phyloP scores from a whole-genome alignment of 2,113 vertebrate species.

The Paramormyrops kingsleyae region DNA sequence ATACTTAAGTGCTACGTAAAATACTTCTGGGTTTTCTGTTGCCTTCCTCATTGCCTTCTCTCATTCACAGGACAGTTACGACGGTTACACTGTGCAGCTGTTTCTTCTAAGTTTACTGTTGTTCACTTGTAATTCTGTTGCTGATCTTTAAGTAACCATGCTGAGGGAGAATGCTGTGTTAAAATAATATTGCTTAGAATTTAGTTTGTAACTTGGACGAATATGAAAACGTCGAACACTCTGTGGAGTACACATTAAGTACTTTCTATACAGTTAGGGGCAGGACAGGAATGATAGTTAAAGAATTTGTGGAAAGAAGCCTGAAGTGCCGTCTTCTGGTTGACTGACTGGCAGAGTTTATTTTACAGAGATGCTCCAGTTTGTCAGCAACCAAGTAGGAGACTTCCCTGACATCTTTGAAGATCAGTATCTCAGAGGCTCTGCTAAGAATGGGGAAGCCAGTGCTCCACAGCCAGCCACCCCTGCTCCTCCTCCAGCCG shows the following conservation, averaged over 20 bases:
- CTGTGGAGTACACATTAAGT: background rate
- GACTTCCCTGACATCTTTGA: slow-evolving; percentile 90
- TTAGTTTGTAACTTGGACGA: background rate
- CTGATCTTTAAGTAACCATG: background rate
- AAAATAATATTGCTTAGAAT: background rate
- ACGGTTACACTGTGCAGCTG: background rate
- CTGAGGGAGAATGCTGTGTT: background rate
- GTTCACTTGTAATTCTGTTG: background rate
- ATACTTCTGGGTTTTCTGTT: background rate
- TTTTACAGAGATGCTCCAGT: slow-evolving; percentile 90
- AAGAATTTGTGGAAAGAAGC: background rate
- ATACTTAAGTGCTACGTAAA: background rate
- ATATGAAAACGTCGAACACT: background rate
- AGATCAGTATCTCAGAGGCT: slow-evolving; percentile 64
- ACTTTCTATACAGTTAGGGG: background rate
- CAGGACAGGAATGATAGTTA: background rate
- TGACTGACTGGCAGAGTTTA: background rate
- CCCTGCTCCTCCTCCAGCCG: slow-evolving; percentile 8
- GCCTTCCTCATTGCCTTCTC: background rate
- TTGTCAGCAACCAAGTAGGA: slow-evolving; percentile 89
- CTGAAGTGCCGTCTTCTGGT: background rate
- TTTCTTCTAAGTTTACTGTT: background rate
- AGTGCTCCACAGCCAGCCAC: slow-evolving; percentile 27
- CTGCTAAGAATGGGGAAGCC: slow-evolving; percentile 27
- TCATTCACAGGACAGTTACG: background rate